A percentile compares a stretch with the other conserved stretches of the same genome.
Conservation (phyloP, 2,113 vertebrate species). For the Tachysurus fulvidraco region DNA sequence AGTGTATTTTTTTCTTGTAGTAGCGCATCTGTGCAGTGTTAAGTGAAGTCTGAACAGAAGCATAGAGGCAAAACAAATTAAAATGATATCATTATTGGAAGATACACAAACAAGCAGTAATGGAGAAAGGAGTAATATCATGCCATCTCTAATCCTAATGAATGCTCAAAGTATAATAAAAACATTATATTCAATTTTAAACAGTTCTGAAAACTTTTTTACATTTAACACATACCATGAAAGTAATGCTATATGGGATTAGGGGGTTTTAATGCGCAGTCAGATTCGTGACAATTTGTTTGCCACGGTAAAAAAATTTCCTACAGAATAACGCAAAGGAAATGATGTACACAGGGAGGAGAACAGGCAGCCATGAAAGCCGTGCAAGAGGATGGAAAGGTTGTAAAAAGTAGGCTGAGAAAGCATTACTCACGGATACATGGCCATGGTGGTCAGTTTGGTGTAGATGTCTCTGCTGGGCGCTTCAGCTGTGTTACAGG, state of each 20-base stretch:
- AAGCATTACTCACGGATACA: slow-evolving; percentile 94
- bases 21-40: no score
- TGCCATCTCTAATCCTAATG: not conserved
- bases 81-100: not conserved
- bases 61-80: not conserved
- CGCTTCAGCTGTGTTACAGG: slow-evolving; percentile 84
- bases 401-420: slow-evolving; percentile 28
- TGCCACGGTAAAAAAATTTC: not conserved
- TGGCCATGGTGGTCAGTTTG: slow-evolving; percentile 97
- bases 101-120: not conserved
- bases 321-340: not conserved
- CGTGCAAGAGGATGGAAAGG: slow-evolving; percentile 53
- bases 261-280: not conserved
- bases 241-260: not conserved
- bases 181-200: not conserved
- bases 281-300: not conserved
- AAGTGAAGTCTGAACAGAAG: not conserved
- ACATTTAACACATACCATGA: no score
- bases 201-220: not conserved
- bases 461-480: slow-evolving; percentile 94
- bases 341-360: not conserved
- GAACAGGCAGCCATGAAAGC: slow-evolving; percentile 27
- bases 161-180: not conserved
- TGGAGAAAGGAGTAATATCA: not conserved
- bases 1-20: not conserved